A percentile compares a stretch with the other conserved stretches of the same genome.
Evolutionary conservation across 2,888 invertebrate species (phyloP).

Genomic region (Boloria euphrosyne): DNA sequence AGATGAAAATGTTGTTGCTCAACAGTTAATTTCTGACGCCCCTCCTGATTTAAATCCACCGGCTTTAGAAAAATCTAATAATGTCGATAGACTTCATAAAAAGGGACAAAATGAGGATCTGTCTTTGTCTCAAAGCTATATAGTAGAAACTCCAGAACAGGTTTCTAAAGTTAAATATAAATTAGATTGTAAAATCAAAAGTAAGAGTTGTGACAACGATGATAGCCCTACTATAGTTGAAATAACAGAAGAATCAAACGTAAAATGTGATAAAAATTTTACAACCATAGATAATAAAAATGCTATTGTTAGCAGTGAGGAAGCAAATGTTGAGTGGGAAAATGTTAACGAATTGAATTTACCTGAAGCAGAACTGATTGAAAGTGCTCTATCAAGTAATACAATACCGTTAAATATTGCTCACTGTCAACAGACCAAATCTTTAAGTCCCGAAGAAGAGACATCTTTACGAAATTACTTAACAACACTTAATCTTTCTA

Average conservation of each 20-base stretch:
- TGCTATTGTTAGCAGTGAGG: slow-evolving; percentile 84
- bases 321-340: slow-evolving; percentile 84
- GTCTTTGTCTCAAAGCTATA: slow-evolving; percentile 48
- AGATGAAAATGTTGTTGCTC: background rate
- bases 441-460: slow-evolving; percentile 83
- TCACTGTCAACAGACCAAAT: slow-evolving; percentile 64
- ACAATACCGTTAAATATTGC: slow-evolving; percentile 71
- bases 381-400: slow-evolving; percentile 65
- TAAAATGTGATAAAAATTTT: slow-evolving; percentile 50
- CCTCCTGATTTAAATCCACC: background rate
- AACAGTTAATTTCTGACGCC: background rate
- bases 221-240: slow-evolving; percentile 72
- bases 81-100: background rate
- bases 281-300: slow-evolving; percentile 72
- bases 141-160: slow-evolving; percentile 74
- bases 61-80: background rate
- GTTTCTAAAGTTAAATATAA: slow-evolving; percentile 59
- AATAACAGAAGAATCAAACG: slow-evolving; percentile 58
- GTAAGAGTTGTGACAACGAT: slow-evolving; percentile 77
- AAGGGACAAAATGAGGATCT: slow-evolving; percentile 20
- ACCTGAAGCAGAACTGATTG: slow-evolving; percentile 54
- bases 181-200: slow-evolving; percentile 61
- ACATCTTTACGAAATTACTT: slow-evolving; percentile 79
- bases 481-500: slow-evolving; percentile 80
- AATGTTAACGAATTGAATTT: slow-evolving; percentile 67